phyloP scores from a whole-genome alignment of 2,113 vertebrate genomes.

The Crotalus horridus region DNA sequence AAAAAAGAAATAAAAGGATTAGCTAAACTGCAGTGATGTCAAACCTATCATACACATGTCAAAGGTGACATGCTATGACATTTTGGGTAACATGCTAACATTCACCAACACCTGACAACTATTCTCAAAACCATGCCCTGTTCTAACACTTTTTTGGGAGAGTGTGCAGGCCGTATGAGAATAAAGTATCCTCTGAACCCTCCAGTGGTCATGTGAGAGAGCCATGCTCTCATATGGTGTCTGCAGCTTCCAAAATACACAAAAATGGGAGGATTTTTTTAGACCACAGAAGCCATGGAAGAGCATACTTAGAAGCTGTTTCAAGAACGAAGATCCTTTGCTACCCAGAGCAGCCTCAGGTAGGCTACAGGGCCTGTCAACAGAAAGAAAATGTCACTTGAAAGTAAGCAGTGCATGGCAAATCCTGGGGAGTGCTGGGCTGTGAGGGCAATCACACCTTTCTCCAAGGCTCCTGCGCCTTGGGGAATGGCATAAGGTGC shows the following conservation, averaged over 20 bases:
- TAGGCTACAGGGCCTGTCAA: not conserved
- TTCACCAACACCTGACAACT: not conserved
- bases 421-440: not conserved
- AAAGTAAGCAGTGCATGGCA: not conserved
- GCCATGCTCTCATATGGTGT: not conserved
- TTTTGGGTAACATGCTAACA: not conserved
- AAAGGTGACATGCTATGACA: not conserved
- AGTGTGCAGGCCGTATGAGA: not conserved
- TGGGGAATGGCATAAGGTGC: not conserved
- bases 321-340: not conserved
- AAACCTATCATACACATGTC: not conserved
- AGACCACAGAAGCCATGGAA: not conserved
- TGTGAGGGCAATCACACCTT: not conserved
- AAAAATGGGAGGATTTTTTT: not conserved
- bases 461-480: not conserved
- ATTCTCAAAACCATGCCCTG: not conserved
- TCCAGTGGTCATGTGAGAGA: not conserved
- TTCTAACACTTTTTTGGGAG: not conserved
- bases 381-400: not conserved
- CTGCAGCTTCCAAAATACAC: not conserved
- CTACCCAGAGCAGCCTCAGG: not conserved
- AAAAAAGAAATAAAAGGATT: not conserved
- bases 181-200: not conserved
- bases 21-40: not conserved
- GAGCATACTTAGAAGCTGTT: not conserved